Conservation (phyloP, 2,113 vertebrate genomes). For the Pomatostomus ruficeps region DNA sequence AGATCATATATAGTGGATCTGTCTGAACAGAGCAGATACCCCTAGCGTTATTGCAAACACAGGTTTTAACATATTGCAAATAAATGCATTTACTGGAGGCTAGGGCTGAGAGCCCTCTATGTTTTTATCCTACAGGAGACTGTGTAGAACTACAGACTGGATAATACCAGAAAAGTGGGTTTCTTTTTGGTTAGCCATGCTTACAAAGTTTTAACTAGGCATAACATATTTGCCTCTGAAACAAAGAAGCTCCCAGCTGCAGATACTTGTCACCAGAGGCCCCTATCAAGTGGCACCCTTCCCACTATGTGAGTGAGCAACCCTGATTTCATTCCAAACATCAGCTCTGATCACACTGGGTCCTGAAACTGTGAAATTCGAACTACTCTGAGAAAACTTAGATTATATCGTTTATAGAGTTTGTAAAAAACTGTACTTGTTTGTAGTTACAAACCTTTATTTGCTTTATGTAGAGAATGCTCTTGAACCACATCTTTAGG, state of each 20-base stretch:
- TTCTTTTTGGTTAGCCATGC: not conserved
- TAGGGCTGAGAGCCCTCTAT: not conserved
- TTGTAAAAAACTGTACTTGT: not conserved
- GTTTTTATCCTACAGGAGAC: not conserved
- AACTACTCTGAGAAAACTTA: not conserved
- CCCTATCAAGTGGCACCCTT: not conserved
- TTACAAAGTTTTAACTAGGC: not conserved
- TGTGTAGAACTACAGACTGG: not conserved
- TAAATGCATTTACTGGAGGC: not conserved
- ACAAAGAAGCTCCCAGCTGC: not conserved
- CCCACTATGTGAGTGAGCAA: not conserved
- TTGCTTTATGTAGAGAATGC: not conserved
- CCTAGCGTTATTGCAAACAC: not conserved
- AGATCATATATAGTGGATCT: not conserved
- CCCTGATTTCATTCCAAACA: accelerated
- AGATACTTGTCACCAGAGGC: not conserved
- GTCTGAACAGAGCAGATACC: not conserved
- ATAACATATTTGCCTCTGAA: not conserved
- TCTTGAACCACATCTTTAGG: not conserved
- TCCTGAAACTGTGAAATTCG: not conserved
- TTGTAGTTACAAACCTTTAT: not conserved
- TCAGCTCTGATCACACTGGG: not conserved
- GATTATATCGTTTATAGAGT: not conserved
- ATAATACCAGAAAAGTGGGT: not conserved
- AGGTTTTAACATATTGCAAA: not conserved